Evolutionary conservation across 2,888 invertebrate genomes (phyloP), one percentile per base, ranked within the genome.

Genomic region (Timema podura): DNA sequence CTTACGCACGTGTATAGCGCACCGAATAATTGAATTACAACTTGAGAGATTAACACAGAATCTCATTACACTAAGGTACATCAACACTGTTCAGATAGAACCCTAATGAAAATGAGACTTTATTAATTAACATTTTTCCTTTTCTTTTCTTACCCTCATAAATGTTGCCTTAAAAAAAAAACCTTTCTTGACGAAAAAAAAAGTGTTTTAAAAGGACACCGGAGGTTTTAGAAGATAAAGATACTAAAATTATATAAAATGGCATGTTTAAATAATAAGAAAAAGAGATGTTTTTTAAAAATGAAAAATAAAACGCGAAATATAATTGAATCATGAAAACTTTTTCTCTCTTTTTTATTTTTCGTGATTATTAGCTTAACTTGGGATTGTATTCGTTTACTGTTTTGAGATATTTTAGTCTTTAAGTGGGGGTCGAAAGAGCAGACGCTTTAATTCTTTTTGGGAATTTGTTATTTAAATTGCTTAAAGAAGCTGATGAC

Each of bases 31-130:
- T 79, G 77, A 79, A 80, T 82, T 82, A 82, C 80, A 81, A 81
- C 80, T 82, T 81, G 81, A 81, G 82, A 82, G 82, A 82, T 82
- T 82, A 82, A 81, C 80, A 81, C 80, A 79, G 80, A 80, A 82
- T 81, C 81, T 80, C 81, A 82, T 82, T 82, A 82, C 79, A 69
- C 79, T 79, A 80, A 81, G 81, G 81, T 81, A 81, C 80, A 80
- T 80, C 81, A 81, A 61, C 61, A 61, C 44, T 45, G 81, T 81
- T 81, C 81, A 81, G 81, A 82, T 81, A 81, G 80, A 79, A 79
- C 80, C 81, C 81, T 81, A 81, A 81, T 82, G 81, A 81, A 81
- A 81, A 81, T 80, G 79, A 79, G 81, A 81, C 80, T 80, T 81
- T 80, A 81, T 81, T 81, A 81, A 73, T 73, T 73, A 73, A 69